Evolutionary conservation across 2,113 vertebrate genomes (phyloP).

Genomic region (Mixornis gularis): DNA sequence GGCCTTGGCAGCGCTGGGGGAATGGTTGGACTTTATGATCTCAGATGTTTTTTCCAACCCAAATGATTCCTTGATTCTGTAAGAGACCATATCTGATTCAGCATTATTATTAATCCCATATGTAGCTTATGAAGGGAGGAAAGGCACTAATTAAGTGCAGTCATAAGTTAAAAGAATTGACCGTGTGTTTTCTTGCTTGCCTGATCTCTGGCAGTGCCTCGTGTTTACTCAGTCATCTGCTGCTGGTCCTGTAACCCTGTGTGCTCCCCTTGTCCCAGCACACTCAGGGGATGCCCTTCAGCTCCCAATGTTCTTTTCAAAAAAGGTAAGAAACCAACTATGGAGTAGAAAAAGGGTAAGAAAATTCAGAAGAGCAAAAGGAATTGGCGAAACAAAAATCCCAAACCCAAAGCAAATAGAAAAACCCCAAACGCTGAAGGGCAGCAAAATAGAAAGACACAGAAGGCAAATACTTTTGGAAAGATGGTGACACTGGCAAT

Average conservation of each 20-base stretch:
- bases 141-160: conserved; percentile 29
- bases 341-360: neutral
- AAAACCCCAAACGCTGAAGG: neutral
- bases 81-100: conserved; percentile 4
- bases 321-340: neutral
- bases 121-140: conserved; percentile 41
- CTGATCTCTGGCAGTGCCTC: neutral
- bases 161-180: conserved; percentile 27
- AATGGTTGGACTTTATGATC: neutral
- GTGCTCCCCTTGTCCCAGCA: neutral
- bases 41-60: neutral
- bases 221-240: neutral
- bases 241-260: neutral
- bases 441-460: neutral
- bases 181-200: neutral
- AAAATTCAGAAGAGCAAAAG: neutral
- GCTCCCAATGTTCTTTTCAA: neutral
- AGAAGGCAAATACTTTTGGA: neutral
- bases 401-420: neutral
- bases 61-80: neutral
- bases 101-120: conserved; percentile 54
- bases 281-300: neutral
- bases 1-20: neutral
- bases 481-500: rapidly evolving
- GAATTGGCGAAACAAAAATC: neutral